phyloP scores from a whole-genome alignment of 2,888 invertebrate genomes.

The Himalopsyche tibetana region DNA sequence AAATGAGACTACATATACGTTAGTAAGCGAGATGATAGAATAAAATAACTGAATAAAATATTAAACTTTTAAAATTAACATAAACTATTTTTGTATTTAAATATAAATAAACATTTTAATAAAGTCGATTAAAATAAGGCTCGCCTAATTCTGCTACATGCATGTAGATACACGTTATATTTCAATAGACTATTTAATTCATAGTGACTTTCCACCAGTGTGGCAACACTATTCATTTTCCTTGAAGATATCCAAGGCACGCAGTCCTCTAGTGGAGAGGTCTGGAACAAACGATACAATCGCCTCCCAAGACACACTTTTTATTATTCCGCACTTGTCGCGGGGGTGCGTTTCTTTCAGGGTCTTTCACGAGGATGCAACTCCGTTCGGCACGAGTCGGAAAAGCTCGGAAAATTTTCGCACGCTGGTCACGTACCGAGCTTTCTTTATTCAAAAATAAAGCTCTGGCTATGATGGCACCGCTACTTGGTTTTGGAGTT shows the following conservation, averaged over 20 bases:
- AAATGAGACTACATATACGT: no score
- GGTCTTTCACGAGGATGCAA: constrained; percentile 46
- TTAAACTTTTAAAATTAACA: no score
- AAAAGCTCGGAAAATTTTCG: constrained; percentile 44
- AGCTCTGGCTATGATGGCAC: constrained; percentile 41
- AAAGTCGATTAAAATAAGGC: no score
- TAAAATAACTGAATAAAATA: no score
- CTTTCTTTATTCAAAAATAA: constrained; percentile 54
- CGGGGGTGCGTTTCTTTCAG: constrained; percentile 51
- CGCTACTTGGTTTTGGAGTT: constrained; percentile 39
- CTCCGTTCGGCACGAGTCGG: constrained; percentile 52
- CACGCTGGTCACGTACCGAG: constrained; percentile 58
- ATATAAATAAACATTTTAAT: no score
- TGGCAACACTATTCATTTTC: constrained; percentile 33
- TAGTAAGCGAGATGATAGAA: no score
- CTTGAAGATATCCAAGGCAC: constrained; percentile 39
- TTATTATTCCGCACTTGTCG: constrained; percentile 64
- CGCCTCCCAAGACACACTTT: constrained; percentile 60
- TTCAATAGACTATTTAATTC: no score
- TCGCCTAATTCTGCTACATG: no score
- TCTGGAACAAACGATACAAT: constrained; percentile 62
- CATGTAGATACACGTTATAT: no score
- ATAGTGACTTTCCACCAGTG: neutral
- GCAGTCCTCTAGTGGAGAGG: constrained; percentile 61
- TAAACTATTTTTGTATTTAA: no score